Conservation (phyloP, 2,797 vertebrate genomes). For the Mycteria americana region DNA sequence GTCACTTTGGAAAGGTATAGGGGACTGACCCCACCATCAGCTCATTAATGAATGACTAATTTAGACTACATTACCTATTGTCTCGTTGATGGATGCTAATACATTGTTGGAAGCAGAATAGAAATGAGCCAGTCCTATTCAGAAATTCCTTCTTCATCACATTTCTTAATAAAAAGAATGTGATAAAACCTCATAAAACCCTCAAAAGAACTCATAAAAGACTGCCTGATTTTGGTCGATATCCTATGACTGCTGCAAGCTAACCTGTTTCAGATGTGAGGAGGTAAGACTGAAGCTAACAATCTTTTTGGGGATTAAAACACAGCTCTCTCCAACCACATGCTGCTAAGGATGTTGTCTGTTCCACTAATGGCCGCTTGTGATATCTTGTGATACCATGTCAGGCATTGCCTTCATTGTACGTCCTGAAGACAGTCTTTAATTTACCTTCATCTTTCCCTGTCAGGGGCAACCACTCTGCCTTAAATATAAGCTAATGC, state of each 20-base stretch:
- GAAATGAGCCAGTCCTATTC: neutral
- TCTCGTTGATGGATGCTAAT: neutral
- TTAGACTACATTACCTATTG: neutral
- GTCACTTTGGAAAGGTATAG: neutral
- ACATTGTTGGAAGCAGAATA: neutral
- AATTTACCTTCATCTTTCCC: too few relatives aligned
- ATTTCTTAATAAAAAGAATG: neutral
- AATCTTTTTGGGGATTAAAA: neutral
- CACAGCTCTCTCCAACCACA: neutral
- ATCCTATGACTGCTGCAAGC: neutral
- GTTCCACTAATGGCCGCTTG: neutral
- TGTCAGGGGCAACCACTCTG: too few relatives aligned
- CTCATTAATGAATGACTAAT: neutral
- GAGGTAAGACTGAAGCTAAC: neutral
- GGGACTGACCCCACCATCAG: neutral
- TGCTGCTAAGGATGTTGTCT: neutral
- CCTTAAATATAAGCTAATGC: too few relatives aligned
- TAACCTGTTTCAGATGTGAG: neutral
- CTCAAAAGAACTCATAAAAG: neutral
- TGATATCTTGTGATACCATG: too few relatives aligned
- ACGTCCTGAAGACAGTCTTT: too few relatives aligned
- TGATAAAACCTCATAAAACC: neutral
- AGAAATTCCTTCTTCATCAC: neutral
- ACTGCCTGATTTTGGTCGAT: neutral
- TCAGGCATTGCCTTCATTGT: too few relatives aligned